Evolutionary conservation across 2,888 invertebrate genomes (phyloP).

Genomic region (Myopa tessellatipennis): DNA sequence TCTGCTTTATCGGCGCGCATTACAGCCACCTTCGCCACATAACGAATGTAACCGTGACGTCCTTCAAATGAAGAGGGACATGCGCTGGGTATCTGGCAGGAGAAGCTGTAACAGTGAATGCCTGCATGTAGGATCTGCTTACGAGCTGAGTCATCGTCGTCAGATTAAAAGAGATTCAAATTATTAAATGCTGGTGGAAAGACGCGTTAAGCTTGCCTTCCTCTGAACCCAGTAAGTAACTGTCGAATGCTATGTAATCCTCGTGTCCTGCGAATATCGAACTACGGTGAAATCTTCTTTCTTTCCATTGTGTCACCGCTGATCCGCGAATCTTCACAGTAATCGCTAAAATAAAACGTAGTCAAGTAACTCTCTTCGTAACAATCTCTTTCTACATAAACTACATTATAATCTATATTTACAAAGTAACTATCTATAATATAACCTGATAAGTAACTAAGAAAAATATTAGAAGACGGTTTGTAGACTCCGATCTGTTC

Average conservation of each 20-base stretch:
- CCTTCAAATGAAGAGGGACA: constrained; percentile 85
- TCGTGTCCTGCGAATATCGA: constrained; percentile 55
- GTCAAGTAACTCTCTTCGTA: not conserved
- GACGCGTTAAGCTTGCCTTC: constrained; percentile 61
- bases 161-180: not conserved
- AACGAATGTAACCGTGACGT: constrained; percentile 78
- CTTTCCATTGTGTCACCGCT: constrained; percentile 58
- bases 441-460: no score
- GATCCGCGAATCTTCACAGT: constrained; percentile 58
- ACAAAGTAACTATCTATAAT: no score
- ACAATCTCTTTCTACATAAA: not conserved
- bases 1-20: constrained; percentile 89
- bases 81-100: constrained; percentile 69
- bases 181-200: not conserved
- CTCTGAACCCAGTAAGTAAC: constrained; percentile 69
- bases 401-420: no score
- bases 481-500: no score
- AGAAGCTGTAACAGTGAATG: constrained; percentile 69
- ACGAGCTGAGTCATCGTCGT: constrained; percentile 35
- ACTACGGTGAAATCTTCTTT: constrained; percentile 42
- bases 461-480: no score
- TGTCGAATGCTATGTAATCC: constrained; percentile 68
- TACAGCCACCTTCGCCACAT: constrained; percentile 79
- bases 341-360: constrained; percentile 48
- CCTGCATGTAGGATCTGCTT: constrained; percentile 62